These are phyloP conservation scores for Rhopalosiphum maidis DNA, from an alignment of 1,140 invertebrate genomes.

Conservation along the genomic window DNA sequence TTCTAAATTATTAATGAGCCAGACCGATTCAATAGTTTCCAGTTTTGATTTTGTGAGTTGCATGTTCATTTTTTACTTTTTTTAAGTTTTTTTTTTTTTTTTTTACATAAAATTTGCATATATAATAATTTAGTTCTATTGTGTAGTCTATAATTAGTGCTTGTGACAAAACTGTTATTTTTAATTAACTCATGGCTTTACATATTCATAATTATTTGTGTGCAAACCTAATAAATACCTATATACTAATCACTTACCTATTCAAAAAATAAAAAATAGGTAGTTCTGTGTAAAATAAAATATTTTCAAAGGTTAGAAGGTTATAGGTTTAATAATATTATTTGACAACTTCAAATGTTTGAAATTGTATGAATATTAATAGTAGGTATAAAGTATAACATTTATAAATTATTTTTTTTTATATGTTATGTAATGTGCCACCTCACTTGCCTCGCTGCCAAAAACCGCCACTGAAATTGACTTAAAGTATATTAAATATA, in stretches of 20 bases:
- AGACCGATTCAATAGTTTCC: background rate
- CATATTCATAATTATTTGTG: background rate
- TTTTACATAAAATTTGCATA: background rate
- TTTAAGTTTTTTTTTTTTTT: background rate
- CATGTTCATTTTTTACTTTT: background rate
- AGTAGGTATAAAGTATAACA: background rate
- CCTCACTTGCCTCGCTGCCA: background rate
- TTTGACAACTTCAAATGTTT: background rate
- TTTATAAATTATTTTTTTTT: slow-evolving; percentile 8
- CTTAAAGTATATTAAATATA: background rate
- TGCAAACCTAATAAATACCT: background rate
- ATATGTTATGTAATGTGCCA: background rate
- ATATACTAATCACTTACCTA: background rate
- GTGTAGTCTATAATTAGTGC: background rate
- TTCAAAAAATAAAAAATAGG: background rate
- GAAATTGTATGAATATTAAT: background rate
- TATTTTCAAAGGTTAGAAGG: background rate
- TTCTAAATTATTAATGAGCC: background rate
- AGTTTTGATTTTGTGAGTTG: background rate
- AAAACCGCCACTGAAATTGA: background rate
- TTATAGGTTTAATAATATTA: background rate
- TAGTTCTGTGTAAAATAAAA: background rate
- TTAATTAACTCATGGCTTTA: background rate
- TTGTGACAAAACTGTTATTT: background rate
- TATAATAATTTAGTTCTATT: background rate